A percentile compares a stretch with the other conserved stretches of the same genome.
Conservation (phyloP, 2,113 vertebrate genomes). For the Eulemur macaco region DNA sequence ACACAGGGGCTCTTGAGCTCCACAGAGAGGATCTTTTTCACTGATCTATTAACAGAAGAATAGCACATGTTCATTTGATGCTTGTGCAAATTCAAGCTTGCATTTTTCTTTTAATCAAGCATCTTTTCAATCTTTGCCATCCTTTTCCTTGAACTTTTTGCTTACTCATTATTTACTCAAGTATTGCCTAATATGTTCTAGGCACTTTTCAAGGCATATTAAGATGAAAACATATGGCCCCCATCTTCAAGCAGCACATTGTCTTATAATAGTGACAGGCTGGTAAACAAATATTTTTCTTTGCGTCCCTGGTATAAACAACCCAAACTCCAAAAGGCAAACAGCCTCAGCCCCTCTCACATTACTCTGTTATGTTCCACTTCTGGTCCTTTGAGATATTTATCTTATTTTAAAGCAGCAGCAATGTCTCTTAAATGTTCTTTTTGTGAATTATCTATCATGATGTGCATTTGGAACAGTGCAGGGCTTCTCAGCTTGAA, state of each 20-base stretch:
- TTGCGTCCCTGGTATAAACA: neutral
- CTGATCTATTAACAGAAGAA: neutral
- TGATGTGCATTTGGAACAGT: neutral
- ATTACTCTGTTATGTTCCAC: neutral
- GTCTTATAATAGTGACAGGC: neutral
- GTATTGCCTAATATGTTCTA: slow-evolving; percentile 3
- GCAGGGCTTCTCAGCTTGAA: neutral
- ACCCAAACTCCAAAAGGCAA: neutral
- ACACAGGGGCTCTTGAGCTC: neutral
- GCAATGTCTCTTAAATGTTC: neutral
- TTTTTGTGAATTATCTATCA: neutral
- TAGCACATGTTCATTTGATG: neutral
- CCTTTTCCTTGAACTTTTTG: neutral
- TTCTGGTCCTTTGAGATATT: neutral
- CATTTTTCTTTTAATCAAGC: neutral
- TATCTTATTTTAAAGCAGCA: neutral
- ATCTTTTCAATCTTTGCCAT: neutral
- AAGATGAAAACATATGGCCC: neutral
- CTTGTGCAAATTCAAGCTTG: neutral
- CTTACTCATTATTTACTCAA: slow-evolving; percentile 34
- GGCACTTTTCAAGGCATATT: neutral
- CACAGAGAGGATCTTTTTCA: neutral
- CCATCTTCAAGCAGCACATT: slow-evolving; percentile 16
- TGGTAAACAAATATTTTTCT: slow-evolving; percentile 26
- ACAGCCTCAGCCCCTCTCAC: neutral